phyloP scores from a whole-genome alignment of 2,888 invertebrate species.

The Unio delphinus region DNA sequence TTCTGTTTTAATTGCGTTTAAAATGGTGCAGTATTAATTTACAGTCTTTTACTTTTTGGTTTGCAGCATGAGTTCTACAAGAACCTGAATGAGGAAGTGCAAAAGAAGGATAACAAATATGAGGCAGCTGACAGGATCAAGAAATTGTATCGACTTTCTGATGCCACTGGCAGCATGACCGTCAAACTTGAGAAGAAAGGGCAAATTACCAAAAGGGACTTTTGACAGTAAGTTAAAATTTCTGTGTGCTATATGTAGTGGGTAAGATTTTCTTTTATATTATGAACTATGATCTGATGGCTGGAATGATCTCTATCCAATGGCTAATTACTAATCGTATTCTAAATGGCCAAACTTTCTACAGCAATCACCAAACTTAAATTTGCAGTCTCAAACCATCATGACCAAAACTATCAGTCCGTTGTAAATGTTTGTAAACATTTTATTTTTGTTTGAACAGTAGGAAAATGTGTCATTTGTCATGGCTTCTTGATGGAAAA shows the following conservation, averaged over 20 bases:
- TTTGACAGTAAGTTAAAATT: constrained; percentile 56
- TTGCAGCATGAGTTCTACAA: constrained; percentile 62
- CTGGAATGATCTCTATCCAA: too few species aligned
- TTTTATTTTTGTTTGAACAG: too few species aligned
- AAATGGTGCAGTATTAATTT: not conserved
- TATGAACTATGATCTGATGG: too few species aligned
- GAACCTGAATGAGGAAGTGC: constrained; percentile 47
- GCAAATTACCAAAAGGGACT: constrained; percentile 36
- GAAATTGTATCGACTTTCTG: constrained; percentile 53
- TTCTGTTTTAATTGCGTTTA: not conserved
- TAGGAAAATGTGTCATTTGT: too few species aligned
- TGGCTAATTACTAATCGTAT: too few species aligned
- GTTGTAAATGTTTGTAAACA: too few species aligned
- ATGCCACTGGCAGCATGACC: constrained; percentile 54
- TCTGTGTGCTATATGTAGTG: not conserved
- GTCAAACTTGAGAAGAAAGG: constrained; percentile 54
- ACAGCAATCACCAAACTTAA: too few species aligned
- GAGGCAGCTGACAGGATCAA: constrained; percentile 26
- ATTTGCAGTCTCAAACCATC: too few species aligned
- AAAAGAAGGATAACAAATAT: constrained; percentile 30
- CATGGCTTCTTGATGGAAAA: too few species aligned
- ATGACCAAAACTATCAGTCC: too few species aligned
- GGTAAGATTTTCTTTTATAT: too few species aligned
- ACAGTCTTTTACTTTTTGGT: not conserved
- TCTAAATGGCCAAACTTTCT: too few species aligned